A percentile compares a stretch with the other conserved stretches of the same genome.
Evolutionary conservation across 2,113 vertebrate species (phyloP).

Genomic region (Passer montanus): DNA sequence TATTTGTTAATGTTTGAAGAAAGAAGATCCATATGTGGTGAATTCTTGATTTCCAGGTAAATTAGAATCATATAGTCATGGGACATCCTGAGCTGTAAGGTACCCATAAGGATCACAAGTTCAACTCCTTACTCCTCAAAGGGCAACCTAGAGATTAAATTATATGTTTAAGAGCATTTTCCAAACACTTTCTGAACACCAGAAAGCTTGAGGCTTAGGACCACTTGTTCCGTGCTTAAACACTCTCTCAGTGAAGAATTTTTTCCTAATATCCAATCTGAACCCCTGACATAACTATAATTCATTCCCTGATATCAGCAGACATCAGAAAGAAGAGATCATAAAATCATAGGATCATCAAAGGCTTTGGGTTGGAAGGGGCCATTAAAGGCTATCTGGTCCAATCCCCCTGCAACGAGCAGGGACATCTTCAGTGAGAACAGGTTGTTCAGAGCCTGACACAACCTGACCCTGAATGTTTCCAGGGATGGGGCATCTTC

Average conservation of each 20-base stretch:
- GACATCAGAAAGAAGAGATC: not conserved
- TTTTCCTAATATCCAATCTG: not conserved
- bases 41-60: not conserved
- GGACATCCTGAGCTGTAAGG: not conserved
- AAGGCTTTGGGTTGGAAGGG: not conserved
- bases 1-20: not conserved
- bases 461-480: not conserved
- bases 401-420: not conserved
- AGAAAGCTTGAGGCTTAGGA: not conserved
- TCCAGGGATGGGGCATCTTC: not conserved
- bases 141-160: not conserved
- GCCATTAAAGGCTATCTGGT: not conserved
- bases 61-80: not conserved
- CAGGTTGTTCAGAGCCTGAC: not conserved
- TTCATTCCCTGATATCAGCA: not conserved
- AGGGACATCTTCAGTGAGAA: not conserved
- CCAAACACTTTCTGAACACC: not conserved
- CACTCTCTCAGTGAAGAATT: not conserved
- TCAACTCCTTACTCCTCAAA: not conserved
- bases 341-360: not conserved
- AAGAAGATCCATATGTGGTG: not conserved
- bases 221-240: not conserved
- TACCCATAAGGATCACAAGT: not conserved
- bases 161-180: rapidly evolving
- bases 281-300: not conserved